phyloP scores from a whole-genome alignment of 2,888 invertebrate genomes.

The Nomada fabriciana region DNA sequence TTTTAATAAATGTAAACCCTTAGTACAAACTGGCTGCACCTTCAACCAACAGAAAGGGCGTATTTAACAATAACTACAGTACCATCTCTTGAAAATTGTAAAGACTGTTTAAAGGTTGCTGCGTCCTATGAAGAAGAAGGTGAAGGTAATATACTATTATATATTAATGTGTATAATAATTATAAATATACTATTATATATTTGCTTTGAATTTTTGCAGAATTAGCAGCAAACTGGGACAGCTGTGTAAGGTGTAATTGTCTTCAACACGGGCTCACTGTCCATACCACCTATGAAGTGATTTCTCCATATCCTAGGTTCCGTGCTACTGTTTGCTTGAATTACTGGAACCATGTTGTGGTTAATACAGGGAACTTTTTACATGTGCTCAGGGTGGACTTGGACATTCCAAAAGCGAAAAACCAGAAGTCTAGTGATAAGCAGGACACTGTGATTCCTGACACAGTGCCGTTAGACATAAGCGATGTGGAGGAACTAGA shows the following conservation, averaged over 20 bases:
- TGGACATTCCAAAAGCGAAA: conserved; percentile 81
- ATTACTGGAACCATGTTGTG: conserved; percentile 90
- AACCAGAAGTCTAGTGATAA: conserved; percentile 80
- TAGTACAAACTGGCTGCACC: conserved; percentile 78
- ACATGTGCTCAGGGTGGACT: conserved; percentile 90
- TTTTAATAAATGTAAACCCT: conserved; percentile 9
- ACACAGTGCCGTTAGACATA: conserved; percentile 77
- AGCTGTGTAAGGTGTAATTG: conserved; percentile 90
- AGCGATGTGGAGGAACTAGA: conserved; percentile 80
- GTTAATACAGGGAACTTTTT: conserved; percentile 94
- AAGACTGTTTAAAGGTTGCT: conserved; percentile 86
- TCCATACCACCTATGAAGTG: conserved; percentile 96
- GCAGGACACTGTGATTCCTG: conserved; percentile 78
- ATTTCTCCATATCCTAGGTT: conserved; percentile 94
- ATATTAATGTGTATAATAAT: too few species aligned
- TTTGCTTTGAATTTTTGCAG: conserved; percentile 73
- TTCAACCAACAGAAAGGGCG: conserved; percentile 85
- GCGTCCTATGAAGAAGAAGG: conserved; percentile 85
- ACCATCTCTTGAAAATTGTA: conserved; percentile 88
- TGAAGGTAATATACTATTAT: conserved; percentile 68
- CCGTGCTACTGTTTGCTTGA: conserved; percentile 89
- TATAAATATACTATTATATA: conserved; percentile 14
- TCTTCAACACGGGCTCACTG: conserved; percentile 94
- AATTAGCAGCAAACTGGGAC: conserved; percentile 86
- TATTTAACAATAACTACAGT: conserved; percentile 89